These are phyloP conservation scores for Pseudomyrmex sp. DNA, from an alignment of 1,140 invertebrate species.

Conservation along the genomic window DNA sequence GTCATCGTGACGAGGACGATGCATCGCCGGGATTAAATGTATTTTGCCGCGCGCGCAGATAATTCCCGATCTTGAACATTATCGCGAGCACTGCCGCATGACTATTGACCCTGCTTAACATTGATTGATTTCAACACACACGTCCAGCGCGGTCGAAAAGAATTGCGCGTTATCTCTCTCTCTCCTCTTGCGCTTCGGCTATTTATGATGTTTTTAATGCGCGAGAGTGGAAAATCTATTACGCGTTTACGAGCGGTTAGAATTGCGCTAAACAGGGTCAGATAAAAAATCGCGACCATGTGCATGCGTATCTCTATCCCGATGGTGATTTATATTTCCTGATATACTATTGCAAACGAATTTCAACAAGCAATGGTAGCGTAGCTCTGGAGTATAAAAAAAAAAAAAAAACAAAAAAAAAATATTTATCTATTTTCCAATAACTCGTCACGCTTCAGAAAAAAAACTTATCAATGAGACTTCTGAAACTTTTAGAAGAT, in stretches of 20 bases:
- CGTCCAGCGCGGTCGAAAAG: conserved; percentile 43
- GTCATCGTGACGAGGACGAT: conserved; percentile 37
- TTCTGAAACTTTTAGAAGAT: too few species aligned
- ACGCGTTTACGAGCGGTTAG: conserved; percentile 66
- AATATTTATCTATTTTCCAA: too few species aligned
- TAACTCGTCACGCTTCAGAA: too few species aligned
- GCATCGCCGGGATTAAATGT: conserved; percentile 54
- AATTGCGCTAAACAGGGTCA: conserved; percentile 51
- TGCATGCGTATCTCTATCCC: conserved; percentile 6
- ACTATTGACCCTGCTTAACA: conserved; percentile 66
- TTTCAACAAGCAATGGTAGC: too few species aligned
- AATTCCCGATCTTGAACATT: conserved; percentile 61
- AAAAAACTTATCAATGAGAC: too few species aligned
- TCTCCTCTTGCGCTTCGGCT: background rate
- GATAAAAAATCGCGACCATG: conserved; percentile 40
- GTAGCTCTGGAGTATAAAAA: too few species aligned
- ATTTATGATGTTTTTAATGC: conserved; percentile 62
- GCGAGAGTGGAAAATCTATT: conserved; percentile 48
- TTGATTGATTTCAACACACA: conserved; percentile 62
- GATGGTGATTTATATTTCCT: conserved; percentile 40
- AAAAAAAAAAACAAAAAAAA: too few species aligned
- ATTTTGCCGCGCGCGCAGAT: conserved; percentile 53
- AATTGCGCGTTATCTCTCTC: conserved; percentile 41
- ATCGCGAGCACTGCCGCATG: conserved; percentile 42
- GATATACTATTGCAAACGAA: background rate